Conservation (phyloP, 2,888 invertebrate genomes). For the Netelia melanura region DNA sequence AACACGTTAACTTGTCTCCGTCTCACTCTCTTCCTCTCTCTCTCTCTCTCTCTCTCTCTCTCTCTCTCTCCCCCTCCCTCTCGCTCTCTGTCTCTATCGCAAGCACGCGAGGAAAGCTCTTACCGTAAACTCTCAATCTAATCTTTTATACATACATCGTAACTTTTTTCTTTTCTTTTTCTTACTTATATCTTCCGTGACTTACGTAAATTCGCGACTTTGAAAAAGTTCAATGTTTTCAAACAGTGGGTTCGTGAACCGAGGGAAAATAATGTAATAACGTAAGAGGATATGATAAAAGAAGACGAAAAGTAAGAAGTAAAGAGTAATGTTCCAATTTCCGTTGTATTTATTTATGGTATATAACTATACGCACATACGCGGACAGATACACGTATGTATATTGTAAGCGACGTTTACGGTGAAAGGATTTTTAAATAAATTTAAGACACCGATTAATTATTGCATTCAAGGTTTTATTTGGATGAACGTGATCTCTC, state of each 20-base stretch:
- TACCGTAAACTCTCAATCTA: background rate
- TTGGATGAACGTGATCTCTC: no score
- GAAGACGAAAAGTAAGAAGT: slow-evolving; percentile 9
- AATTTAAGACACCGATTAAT: no score
- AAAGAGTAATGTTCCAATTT: background rate
- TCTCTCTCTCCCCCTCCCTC: no score
- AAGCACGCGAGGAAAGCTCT: background rate
- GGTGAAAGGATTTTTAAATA: no score
- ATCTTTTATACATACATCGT: slow-evolving; percentile 4
- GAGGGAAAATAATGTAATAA: slow-evolving; percentile 29
- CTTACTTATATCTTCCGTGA: background rate
- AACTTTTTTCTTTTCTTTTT: no score
- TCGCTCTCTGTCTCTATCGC: background rate
- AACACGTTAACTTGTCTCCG: slow-evolving; percentile 40
- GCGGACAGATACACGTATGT: background rate
- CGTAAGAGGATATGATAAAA: slow-evolving; percentile 33
- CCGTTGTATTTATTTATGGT: background rate
- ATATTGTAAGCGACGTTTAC: no score
- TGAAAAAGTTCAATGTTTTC: slow-evolving; percentile 37
- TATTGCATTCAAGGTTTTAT: no score
- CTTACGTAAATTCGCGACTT: slow-evolving; percentile 16
- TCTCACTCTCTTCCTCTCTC: background rate
- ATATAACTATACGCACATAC: background rate
- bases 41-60: background rate
- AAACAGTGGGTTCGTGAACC: slow-evolving; percentile 15